A percentile compares a stretch with the other conserved stretches of the same genome.
phyloP scores from a whole-genome alignment of 2,113 vertebrate genomes.

The Illadopsis cleaveri region DNA sequence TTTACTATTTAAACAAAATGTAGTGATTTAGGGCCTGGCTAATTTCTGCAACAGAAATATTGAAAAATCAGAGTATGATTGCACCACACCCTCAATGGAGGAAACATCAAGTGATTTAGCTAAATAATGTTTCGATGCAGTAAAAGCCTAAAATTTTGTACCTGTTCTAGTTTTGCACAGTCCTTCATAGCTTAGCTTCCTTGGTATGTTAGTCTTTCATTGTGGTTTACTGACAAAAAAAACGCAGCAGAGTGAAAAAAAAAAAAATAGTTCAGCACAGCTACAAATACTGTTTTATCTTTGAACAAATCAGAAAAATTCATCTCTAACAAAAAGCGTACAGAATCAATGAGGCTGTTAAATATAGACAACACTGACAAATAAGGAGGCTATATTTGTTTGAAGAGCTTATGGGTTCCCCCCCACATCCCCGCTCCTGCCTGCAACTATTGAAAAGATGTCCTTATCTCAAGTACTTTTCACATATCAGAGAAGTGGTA shows the following conservation, averaged over 20 bases:
- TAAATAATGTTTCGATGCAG: not conserved
- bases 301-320: slow-evolving; percentile 54
- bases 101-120: not conserved
- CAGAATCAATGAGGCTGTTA: slow-evolving; percentile 66
- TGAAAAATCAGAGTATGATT: not conserved
- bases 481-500: slow-evolving; percentile 77
- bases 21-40: not conserved
- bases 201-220: not conserved
- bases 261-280: not conserved
- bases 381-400: slow-evolving; percentile 75
- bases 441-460: slow-evolving; percentile 77
- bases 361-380: slow-evolving; percentile 69
- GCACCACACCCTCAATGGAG: not conserved
- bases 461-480: slow-evolving; percentile 85
- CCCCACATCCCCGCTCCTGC: not conserved
- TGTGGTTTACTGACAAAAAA: not conserved
- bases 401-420: slow-evolving; percentile 68
- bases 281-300: not conserved
- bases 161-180: not conserved
- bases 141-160: not conserved
- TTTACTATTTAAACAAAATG: not conserved
- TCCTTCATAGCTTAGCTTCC: not conserved
- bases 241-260: not conserved
- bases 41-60: not conserved
- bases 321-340: slow-evolving; percentile 50